Percentiles rank a stretch among this genome's conserved stretches.
Evolutionary conservation across 2,113 vertebrate species (phyloP).

Genomic region (Ploceus nigricollis): DNA sequence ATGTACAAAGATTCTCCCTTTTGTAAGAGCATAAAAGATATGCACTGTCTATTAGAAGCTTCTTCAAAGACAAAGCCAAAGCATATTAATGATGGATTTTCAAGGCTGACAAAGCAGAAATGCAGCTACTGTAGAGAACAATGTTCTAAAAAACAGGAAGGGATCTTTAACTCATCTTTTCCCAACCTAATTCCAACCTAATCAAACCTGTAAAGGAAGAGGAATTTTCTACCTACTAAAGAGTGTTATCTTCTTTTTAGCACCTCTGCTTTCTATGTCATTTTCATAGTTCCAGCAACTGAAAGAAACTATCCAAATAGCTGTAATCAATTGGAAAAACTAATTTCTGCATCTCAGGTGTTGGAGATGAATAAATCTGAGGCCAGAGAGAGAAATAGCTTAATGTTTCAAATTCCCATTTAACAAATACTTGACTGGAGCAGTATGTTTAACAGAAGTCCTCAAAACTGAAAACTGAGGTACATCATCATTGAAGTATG

Average conservation of each 20-base stretch:
- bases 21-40: background rate
- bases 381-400: background rate
- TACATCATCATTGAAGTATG: background rate
- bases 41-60: background rate
- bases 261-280: background rate
- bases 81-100: background rate
- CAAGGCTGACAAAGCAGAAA: background rate
- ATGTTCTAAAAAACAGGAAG: background rate
- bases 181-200: background rate
- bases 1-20: background rate
- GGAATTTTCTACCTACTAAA: background rate
- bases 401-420: background rate
- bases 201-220: background rate
- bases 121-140: background rate
- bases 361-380: background rate
- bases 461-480: background rate
- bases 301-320: background rate
- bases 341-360: background rate
- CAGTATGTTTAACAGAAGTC: background rate
- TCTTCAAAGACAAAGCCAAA: background rate
- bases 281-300: background rate
- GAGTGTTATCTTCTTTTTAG: background rate
- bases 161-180: background rate
- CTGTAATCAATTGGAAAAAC: background rate
- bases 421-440: background rate